phyloP scores from a whole-genome alignment of 2,888 invertebrate species.

The Agonopterix arenella region DNA sequence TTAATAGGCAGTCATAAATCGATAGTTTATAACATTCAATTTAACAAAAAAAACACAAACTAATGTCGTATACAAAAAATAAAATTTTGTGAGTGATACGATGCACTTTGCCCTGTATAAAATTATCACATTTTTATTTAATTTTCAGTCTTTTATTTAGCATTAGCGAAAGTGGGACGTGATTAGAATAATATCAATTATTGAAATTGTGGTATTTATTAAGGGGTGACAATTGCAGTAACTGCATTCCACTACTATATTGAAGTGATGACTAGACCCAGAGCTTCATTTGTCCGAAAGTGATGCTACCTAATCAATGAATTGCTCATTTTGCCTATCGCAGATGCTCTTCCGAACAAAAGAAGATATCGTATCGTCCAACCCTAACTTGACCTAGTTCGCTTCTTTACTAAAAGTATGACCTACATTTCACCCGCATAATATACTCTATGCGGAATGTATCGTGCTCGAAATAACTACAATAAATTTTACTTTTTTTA shows the following conservation, averaged over 20 bases:
- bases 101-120: constrained; percentile 21
- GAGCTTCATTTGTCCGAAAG: constrained; percentile 70
- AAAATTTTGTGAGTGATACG: constrained; percentile 30
- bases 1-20: not conserved
- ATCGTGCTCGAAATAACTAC: not conserved
- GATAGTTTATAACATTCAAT: constrained; percentile 5
- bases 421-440: constrained; percentile 43
- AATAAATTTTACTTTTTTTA: too few species aligned
- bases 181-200: constrained; percentile 33
- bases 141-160: not conserved
- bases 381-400: constrained; percentile 58
- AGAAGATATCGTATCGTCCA: constrained; percentile 24
- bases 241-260: constrained; percentile 62
- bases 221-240: constrained; percentile 49
- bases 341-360: constrained; percentile 5
- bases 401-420: constrained; percentile 39
- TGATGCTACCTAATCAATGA: constrained; percentile 10
- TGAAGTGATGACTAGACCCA: constrained; percentile 46
- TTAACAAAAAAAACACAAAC: constrained; percentile 28
- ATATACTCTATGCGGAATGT: constrained; percentile 1
- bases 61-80: constrained; percentile 37
- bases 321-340: constrained; percentile 10
- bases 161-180: constrained; percentile 23
- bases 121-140: not conserved
- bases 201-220: constrained; percentile 31